These are phyloP conservation scores for Limnodromus scolopaceus DNA, from an alignment of 2,797 vertebrate species.

Conservation along the genomic window DNA sequence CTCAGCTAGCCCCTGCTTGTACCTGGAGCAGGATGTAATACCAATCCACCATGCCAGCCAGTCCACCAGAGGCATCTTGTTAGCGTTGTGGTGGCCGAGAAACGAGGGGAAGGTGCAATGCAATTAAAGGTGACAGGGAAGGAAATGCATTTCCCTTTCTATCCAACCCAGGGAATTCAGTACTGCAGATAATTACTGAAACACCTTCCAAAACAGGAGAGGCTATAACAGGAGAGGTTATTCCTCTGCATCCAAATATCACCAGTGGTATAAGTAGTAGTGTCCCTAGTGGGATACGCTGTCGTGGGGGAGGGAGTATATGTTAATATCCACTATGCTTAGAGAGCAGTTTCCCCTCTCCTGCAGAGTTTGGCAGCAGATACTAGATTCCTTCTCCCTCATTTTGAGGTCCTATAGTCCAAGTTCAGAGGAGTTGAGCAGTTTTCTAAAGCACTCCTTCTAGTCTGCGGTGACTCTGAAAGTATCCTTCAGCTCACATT, in stretches of 20 bases:
- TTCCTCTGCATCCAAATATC: neutral
- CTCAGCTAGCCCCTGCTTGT: neutral
- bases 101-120: neutral
- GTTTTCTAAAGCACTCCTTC: neutral
- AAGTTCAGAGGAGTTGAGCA: neutral
- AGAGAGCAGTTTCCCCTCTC: constrained; percentile 3
- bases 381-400: neutral
- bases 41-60: neutral
- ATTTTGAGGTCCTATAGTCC: neutral
- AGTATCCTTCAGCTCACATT: neutral
- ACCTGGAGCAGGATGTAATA: neutral
- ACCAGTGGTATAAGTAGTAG: neutral
- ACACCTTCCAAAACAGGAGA: neutral
- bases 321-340: neutral
- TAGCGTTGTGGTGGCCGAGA: neutral
- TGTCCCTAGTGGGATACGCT: neutral
- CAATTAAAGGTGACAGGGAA: neutral
- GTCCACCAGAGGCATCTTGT: neutral
- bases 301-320: neutral
- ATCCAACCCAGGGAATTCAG: neutral
- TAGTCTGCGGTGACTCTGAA: neutral
- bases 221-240: neutral
- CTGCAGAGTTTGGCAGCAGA: neutral
- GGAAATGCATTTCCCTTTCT: neutral
- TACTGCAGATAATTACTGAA: neutral